These are phyloP conservation scores for Apomyelois bistriatella DNA, from an alignment of 2,888 invertebrate species.

Conservation along the genomic window DNA sequence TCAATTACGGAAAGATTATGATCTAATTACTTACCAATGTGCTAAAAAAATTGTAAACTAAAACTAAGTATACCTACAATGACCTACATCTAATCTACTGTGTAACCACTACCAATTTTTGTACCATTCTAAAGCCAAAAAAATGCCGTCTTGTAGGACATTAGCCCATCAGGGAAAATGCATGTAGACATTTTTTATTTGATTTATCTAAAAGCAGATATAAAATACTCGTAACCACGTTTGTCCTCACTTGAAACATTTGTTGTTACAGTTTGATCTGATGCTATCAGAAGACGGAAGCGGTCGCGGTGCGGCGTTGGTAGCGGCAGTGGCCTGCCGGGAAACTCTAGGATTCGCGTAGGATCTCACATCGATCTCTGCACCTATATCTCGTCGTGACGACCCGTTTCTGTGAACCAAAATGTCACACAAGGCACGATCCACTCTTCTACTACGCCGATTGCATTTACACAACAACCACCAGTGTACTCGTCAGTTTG, in stretches of 20 bases:
- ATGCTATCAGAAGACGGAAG: conserved; percentile 98
- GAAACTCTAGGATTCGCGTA: conserved; percentile 53
- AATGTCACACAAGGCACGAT: conserved; percentile 1
- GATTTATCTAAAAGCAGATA: too few species aligned
- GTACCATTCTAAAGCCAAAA: too few species aligned
- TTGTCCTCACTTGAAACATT: conserved; percentile 11
- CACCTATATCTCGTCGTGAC: conserved; percentile 23
- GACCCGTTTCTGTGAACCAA: conserved; percentile 17
- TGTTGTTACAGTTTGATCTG: conserved; percentile 87
- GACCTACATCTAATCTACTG: too few species aligned
- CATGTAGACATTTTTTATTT: too few species aligned
- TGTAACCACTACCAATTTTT: too few species aligned
- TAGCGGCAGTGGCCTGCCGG: conserved; percentile 94
- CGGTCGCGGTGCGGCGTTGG: conserved; percentile 97
- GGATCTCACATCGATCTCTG: too few species aligned
- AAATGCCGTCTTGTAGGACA: too few species aligned
- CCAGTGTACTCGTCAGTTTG: not conserved
- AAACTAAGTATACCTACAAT: too few species aligned
- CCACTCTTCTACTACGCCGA: not conserved
- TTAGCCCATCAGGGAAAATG: too few species aligned
- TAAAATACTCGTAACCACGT: not conserved
- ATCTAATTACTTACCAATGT: too few species aligned
- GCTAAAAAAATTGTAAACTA: too few species aligned
- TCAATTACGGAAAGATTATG: too few species aligned
- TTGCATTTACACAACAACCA: not conserved